Evolutionary conservation across 2,113 vertebrate genomes (phyloP).

Genomic region (Cryptoleucopteryx plumbea): DNA sequence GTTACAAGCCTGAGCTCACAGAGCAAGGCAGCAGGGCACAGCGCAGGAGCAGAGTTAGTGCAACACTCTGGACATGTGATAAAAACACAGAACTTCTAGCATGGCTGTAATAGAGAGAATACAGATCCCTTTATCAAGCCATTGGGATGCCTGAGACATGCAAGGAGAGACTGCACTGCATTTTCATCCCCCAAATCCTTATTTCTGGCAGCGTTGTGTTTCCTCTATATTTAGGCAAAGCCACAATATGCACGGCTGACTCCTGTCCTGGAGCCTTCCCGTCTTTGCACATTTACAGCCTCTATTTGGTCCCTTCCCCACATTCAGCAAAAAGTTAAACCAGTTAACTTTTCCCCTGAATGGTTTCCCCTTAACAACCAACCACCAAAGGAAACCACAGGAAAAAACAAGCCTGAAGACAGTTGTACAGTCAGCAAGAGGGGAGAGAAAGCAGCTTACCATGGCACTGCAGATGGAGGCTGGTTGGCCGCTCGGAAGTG

Average conservation of each 20-base stretch:
- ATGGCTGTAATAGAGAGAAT: background rate
- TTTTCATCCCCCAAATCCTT: background rate
- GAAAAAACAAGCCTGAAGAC: background rate
- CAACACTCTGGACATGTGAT: rapidly evolving
- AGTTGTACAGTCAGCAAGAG: background rate
- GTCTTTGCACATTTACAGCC: background rate
- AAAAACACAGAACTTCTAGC: background rate
- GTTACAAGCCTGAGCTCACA: background rate
- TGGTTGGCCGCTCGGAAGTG: background rate
- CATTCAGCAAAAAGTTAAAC: background rate
- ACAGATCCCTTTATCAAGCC: background rate
- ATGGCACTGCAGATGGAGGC: background rate
- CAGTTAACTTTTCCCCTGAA: background rate
- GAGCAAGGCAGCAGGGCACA: background rate
- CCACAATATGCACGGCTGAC: background rate
- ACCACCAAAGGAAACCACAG: background rate
- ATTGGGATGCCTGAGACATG: background rate
- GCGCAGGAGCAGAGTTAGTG: background rate
- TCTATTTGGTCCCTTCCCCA: background rate
- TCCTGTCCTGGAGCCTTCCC: background rate
- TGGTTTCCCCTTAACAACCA: background rate
- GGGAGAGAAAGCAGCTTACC: background rate
- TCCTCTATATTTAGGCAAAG: background rate
- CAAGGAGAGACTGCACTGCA: background rate
- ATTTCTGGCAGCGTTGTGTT: background rate